Percentiles rank a stretch among this genome's conserved stretches.
Evolutionary conservation across 1,140 invertebrate genomes (phyloP).

Genomic region (Triops cancriformis): DNA sequence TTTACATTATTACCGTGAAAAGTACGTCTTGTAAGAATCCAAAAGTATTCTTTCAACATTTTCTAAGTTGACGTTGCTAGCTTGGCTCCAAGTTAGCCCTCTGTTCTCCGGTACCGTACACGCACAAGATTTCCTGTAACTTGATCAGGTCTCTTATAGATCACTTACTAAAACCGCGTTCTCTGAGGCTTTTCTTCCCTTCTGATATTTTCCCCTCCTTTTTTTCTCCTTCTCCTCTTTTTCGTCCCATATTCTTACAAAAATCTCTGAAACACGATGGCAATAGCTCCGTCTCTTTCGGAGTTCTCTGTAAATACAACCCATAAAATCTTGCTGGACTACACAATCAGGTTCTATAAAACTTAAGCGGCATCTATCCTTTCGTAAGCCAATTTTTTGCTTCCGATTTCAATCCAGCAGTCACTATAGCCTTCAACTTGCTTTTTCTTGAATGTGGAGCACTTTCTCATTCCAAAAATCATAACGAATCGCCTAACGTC

Average conservation of each 20-base stretch:
- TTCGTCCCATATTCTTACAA: neutral
- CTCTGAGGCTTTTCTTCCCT: neutral
- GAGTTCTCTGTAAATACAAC: neutral
- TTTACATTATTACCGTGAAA: no score
- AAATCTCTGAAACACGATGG: no score
- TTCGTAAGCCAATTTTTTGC: neutral
- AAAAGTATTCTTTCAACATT: neutral
- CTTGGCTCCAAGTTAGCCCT: neutral
- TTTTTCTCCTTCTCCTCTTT: neutral
- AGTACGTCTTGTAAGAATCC: no score
- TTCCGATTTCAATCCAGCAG: neutral
- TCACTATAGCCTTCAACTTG: neutral
- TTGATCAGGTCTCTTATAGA: slow-evolving; percentile 6
- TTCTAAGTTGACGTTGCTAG: neutral
- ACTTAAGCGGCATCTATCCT: neutral
- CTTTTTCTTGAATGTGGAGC: neutral
- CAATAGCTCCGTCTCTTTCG: no score
- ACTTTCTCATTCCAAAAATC: no score
- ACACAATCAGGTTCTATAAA: neutral
- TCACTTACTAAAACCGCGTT: slow-evolving; percentile 3
- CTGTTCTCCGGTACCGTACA: neutral
- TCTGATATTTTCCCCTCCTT: neutral
- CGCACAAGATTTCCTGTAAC: neutral
- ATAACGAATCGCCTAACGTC: no score
- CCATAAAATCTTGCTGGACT: neutral